phyloP scores from a whole-genome alignment of 2,113 vertebrate genomes.

The Cynoglossus semilaevis region DNA sequence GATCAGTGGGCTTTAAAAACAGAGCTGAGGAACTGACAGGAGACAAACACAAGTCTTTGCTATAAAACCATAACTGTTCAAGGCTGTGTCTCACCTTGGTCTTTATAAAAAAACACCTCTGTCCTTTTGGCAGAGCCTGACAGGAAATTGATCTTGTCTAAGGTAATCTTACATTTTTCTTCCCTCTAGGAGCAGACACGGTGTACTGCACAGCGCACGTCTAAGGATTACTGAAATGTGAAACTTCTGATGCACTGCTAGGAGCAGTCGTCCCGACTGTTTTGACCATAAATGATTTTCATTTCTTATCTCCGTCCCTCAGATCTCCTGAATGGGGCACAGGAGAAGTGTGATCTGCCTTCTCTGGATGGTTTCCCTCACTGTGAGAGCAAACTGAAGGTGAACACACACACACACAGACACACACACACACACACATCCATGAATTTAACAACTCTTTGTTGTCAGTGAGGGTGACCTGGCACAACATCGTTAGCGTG shows the following conservation, averaged over 20 bases:
- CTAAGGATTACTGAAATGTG: constrained; percentile 1
- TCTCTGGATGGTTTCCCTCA: constrained; percentile 97
- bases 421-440: no score
- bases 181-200: background rate
- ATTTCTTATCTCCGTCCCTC: constrained; percentile 15
- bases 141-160: background rate
- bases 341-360: constrained; percentile 97
- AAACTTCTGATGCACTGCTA: background rate
- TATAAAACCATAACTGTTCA: no score
- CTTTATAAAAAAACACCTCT: background rate
- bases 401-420: constrained; percentile 66
- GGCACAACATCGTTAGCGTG: no score
- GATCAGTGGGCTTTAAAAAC: no score
- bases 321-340: constrained; percentile 98
- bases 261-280: background rate
- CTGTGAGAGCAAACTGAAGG: constrained; percentile 96
- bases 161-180: background rate
- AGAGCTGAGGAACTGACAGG: no score
- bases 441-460: background rate
- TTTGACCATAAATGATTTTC: constrained; percentile 47
- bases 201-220: background rate
- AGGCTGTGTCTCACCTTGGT: background rate
- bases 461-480: no score
- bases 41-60: no score
- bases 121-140: background rate